phyloP scores from a whole-genome alignment of 2,888 invertebrate genomes.

The Andrena dorsata region DNA sequence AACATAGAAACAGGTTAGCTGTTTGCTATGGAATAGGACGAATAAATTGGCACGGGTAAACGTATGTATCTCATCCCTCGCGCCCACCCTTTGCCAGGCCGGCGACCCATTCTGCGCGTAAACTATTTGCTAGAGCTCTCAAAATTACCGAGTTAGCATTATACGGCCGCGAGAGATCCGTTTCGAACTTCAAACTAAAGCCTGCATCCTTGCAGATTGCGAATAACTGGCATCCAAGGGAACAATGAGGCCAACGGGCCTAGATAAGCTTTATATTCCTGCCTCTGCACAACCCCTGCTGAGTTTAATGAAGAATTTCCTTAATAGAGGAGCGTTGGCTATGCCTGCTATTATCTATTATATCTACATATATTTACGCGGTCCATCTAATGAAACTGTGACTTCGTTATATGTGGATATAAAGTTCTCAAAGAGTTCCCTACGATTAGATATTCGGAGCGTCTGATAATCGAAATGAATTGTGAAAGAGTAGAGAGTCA shows the following conservation, averaged over 20 bases:
- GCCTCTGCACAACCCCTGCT: constrained; percentile 40
- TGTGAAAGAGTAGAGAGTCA: too few species aligned
- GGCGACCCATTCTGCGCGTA: constrained; percentile 62
- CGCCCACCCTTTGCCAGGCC: constrained; percentile 40
- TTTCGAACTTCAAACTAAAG: constrained; percentile 67
- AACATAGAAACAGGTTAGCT: constrained; percentile 9
- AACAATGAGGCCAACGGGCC: constrained; percentile 63
- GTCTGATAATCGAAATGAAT: too few species aligned
- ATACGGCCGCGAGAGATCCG: constrained; percentile 60
- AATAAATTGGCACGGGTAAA: constrained; percentile 67
- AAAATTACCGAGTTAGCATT: constrained; percentile 76
- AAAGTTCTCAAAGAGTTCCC: too few species aligned
- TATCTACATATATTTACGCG: not conserved
- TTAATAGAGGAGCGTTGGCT: constrained; percentile 9
- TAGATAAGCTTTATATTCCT: constrained; percentile 64
- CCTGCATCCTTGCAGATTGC: constrained; percentile 63
- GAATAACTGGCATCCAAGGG: constrained; percentile 62
- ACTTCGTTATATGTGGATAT: too few species aligned
- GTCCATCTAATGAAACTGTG: not conserved
- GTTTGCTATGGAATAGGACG: constrained; percentile 49
- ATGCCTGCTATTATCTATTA: not conserved
- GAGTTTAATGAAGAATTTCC: constrained; percentile 53
- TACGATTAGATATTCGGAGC: too few species aligned
- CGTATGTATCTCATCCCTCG: constrained; percentile 62
- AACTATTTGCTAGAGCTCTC: constrained; percentile 72